phyloP scores from a whole-genome alignment of 2,113 vertebrate genomes.

The Acanthochromis polyacanthus region DNA sequence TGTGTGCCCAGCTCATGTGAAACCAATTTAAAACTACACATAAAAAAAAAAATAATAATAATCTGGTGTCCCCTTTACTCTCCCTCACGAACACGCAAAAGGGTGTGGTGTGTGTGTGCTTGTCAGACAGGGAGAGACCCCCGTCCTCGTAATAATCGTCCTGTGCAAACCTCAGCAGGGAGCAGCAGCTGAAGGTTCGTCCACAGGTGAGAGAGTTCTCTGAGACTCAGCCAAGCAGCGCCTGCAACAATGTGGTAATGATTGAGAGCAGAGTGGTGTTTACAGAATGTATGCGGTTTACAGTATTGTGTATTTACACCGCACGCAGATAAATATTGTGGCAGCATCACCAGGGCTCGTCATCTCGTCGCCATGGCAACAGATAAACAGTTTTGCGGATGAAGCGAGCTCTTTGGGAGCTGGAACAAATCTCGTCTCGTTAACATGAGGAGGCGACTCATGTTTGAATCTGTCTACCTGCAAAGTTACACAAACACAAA shows the following conservation, averaged over 20 bases:
- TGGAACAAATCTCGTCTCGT: not conserved
- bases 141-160: not conserved
- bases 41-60: too few species aligned
- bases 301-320: slow-evolving; percentile 1
- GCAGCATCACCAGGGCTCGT: slow-evolving; percentile 6
- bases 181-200: not conserved
- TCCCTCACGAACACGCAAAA: slow-evolving; percentile 22
- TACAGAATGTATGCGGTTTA: slow-evolving; percentile 15
- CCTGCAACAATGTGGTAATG: not conserved
- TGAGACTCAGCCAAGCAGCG: not conserved
- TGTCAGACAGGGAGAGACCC: slow-evolving; percentile 26
- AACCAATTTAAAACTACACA: slow-evolving; percentile 87
- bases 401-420: not conserved
- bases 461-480: not conserved
- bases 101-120: slow-evolving; percentile 16
- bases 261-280: not conserved
- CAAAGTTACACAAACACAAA: not conserved
- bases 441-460: not conserved
- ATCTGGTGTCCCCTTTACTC: slow-evolving; percentile 61
- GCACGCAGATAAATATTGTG: slow-evolving; percentile 40
- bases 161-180: slow-evolving; percentile 19
- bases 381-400: slow-evolving; percentile 17
- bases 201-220: slow-evolving; percentile 10
- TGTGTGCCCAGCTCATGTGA: slow-evolving; percentile 90
- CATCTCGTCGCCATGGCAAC: slow-evolving; percentile 30